These are phyloP conservation scores for Lumbricus terrestris DNA, from an alignment of 2,888 invertebrate species.

Conservation along the genomic window DNA sequence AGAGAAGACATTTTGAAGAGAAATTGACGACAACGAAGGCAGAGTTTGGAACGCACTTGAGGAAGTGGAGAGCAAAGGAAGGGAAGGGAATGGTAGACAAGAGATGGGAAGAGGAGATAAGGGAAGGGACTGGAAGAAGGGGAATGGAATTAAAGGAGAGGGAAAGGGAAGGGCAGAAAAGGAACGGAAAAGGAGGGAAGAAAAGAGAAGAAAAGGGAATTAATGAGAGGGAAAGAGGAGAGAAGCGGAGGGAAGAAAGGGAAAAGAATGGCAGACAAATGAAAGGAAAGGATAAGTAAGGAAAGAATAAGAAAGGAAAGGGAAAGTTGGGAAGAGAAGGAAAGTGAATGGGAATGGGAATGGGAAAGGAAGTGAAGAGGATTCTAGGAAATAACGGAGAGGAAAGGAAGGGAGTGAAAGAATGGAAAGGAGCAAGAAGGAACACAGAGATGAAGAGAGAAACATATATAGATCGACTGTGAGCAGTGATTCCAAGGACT, in stretches of 20 bases:
- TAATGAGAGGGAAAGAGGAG: background rate
- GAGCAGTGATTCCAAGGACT: too few relatives aligned
- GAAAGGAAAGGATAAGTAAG: background rate
- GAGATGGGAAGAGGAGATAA: background rate
- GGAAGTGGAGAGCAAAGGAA: background rate
- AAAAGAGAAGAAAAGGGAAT: background rate
- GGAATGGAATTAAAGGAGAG: background rate
- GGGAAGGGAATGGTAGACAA: background rate
- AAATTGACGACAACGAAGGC: too few relatives aligned
- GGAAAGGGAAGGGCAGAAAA: background rate
- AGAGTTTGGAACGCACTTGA: background rate
- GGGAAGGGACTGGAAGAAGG: background rate
- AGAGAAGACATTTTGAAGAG: background rate
- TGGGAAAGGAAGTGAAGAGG: background rate
- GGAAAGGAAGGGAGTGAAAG: background rate
- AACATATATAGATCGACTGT: too few relatives aligned
- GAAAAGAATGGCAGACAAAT: background rate
- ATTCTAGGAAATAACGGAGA: background rate
- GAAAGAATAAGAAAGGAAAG: background rate
- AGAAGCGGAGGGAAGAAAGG: background rate
- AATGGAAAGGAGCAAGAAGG: background rate
- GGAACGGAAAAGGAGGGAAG: background rate
- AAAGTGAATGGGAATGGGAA: too few relatives aligned
- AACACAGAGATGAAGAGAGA: too few relatives aligned
- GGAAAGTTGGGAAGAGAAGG: too few relatives aligned